These are phyloP conservation scores for Tauraco hartlaubi DNA, from an alignment of 2,797 vertebrate genomes.

Conservation along the genomic window DNA sequence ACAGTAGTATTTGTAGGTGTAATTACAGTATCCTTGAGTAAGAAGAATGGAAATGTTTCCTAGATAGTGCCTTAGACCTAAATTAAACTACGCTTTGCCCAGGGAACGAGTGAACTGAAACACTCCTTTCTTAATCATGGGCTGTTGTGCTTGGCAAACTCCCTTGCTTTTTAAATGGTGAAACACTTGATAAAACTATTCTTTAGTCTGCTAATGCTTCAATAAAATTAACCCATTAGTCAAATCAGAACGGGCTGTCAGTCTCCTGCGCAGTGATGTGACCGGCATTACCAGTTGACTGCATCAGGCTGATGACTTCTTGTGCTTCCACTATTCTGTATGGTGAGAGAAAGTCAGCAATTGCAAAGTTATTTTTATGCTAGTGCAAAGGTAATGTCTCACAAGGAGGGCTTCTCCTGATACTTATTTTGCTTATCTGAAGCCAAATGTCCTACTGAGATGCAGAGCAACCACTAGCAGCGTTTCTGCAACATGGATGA, in stretches of 20 bases:
- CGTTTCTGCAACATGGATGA: neutral
- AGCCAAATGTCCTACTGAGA: neutral
- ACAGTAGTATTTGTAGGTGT: constrained; percentile 27
- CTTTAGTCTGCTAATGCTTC: neutral
- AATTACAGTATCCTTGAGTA: constrained; percentile 51
- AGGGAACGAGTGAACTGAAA: constrained; percentile 33
- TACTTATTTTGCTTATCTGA: constrained; percentile 30
- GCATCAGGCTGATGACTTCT: neutral
- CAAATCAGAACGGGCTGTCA: constrained; percentile 20
- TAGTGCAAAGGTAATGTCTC: neutral
- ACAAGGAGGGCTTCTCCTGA: neutral
- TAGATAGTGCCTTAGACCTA: neutral
- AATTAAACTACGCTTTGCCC: constrained; percentile 13
- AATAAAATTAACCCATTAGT: constrained; percentile 47
- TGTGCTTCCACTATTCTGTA: neutral
- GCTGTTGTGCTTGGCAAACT: constrained; percentile 47
- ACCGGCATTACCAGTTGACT: neutral
- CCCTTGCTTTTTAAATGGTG: constrained; percentile 29
- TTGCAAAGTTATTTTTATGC: constrained; percentile 13
- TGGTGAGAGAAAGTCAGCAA: neutral
- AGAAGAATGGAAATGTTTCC: constrained; percentile 45
- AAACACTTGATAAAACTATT: constrained; percentile 32
- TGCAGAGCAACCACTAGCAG: neutral
- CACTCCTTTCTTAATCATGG: constrained; percentile 22
- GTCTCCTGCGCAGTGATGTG: constrained; percentile 1